Percentiles rank a stretch among this genome's conserved stretches.
Evolutionary conservation across 2,888 invertebrate species (phyloP).

Genomic region (Amphimallon solstitiale): DNA sequence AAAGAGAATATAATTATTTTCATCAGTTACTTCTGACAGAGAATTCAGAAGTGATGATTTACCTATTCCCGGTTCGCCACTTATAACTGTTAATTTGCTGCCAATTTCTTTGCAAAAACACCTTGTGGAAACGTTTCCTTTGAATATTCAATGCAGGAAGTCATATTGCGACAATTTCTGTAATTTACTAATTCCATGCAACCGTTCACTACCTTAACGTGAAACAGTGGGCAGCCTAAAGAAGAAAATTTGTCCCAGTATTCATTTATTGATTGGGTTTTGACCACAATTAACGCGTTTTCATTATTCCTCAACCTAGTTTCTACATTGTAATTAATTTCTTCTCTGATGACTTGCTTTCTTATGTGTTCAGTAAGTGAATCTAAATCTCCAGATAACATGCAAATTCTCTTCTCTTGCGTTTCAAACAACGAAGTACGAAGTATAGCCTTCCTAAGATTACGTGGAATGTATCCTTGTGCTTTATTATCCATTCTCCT

Average conservation of each 20-base stretch:
- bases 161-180: neutral
- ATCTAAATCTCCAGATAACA: constrained; percentile 6
- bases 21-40: neutral
- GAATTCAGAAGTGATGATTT: constrained; percentile 10
- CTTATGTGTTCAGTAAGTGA: neutral
- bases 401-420: neutral
- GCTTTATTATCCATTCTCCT: neutral
- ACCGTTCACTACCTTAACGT: neutral
- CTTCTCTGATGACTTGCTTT: neutral
- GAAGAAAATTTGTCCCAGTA: neutral
- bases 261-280: neutral
- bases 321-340: neutral
- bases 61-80: constrained; percentile 15
- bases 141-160: neutral
- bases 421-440: neutral
- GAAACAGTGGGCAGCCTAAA: neutral
- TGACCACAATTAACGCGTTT: neutral
- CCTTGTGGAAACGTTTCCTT: neutral
- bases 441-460: neutral
- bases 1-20: neutral
- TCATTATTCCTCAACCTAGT: neutral
- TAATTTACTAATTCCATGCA: constrained; percentile 5
- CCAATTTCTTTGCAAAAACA: neutral
- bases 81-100: neutral
- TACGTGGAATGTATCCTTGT: neutral